A percentile compares a stretch with the other conserved stretches of the same genome.
Conservation (phyloP, 2,888 invertebrate species). For the Agrotis ipsilon region DNA sequence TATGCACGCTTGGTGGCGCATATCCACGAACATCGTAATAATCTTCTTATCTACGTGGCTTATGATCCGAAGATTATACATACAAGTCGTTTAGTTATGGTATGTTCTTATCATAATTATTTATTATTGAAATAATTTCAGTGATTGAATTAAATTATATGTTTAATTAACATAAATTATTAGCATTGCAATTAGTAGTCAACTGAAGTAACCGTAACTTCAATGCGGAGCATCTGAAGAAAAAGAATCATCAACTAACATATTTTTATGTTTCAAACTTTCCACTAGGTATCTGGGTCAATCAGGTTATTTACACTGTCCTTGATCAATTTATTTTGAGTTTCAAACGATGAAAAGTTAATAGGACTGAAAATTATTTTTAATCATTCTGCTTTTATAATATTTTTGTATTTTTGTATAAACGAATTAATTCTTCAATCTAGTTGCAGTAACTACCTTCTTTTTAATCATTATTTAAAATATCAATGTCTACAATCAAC, state of each 20-base stretch:
- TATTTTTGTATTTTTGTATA: too few species aligned
- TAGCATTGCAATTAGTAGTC: too few species aligned
- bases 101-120: neutral
- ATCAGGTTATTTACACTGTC: slow-evolving; percentile 31
- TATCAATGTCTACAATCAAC: too few species aligned
- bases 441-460: too few species aligned
- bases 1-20: slow-evolving; percentile 23
- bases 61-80: slow-evolving; percentile 26
- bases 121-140: too few species aligned
- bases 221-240: neutral
- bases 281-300: slow-evolving; percentile 43
- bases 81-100: neutral
- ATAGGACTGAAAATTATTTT: neutral
- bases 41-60: slow-evolving; percentile 16
- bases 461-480: too few species aligned
- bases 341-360: slow-evolving; percentile 21
- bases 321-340: slow-evolving; percentile 39
- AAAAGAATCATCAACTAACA: slow-evolving; percentile 23
- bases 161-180: too few species aligned
- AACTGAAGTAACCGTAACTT: too few species aligned
- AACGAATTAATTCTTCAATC: too few species aligned
- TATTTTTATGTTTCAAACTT: too few species aligned
- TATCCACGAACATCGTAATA: slow-evolving; percentile 24
- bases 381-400: neutral
- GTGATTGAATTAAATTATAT: too few species aligned